Base-by-base conservation (phyloP, 2,113 vertebrate genomes). In the Diphyllodes magnificus region DNA sequence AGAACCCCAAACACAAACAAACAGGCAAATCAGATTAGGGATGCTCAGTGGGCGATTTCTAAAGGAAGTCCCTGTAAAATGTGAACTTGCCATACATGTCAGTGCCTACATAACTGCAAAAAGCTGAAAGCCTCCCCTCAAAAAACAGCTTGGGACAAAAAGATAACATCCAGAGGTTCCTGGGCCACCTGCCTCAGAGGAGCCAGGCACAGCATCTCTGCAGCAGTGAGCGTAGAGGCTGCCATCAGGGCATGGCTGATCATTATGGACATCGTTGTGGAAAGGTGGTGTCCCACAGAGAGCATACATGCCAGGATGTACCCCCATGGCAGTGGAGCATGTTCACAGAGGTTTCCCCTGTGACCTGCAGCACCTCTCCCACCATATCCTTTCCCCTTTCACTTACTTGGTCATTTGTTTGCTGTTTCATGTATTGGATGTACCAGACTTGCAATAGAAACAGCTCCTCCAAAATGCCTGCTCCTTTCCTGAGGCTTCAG, bases 261-360 rank as follows among this genome's bases (percentile, higher is more conserved):
- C 3, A 1, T 73, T 44, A 20, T 2, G 1, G 64, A 47, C 15
- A 15, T 30, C 1, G 1, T 3, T 39, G 30, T 8, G 4, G 24
- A 63, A 47, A 68, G 39, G 24, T 71, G 30, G 30, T 37, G 44
- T 50, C 33, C 73, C 4, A 2, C 33, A n/a, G 54, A 37, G n/a
- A 63, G 8, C 24, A 22, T 53, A 27, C 22, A 5, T 4, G 7
- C 19, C 2, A 6, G 37, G 21, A 18, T 35, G 22, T 40, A 50
- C 7, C 22, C 64, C 15, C 0, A 0, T 39, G 61, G 28, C 7
- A 16, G 45, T 16, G 37, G 7, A 53, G 21, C 47, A 18, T 4
- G 13, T 15, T 50, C 2, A 2, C 63, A 72, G 63, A 68, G 17
- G 10, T 75, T 63, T 86, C 47, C 30, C 4, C 13, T 23, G 33